Base-by-base conservation (phyloP, 1,140 invertebrate species). In the Rhagoletis zephyria region DNA sequence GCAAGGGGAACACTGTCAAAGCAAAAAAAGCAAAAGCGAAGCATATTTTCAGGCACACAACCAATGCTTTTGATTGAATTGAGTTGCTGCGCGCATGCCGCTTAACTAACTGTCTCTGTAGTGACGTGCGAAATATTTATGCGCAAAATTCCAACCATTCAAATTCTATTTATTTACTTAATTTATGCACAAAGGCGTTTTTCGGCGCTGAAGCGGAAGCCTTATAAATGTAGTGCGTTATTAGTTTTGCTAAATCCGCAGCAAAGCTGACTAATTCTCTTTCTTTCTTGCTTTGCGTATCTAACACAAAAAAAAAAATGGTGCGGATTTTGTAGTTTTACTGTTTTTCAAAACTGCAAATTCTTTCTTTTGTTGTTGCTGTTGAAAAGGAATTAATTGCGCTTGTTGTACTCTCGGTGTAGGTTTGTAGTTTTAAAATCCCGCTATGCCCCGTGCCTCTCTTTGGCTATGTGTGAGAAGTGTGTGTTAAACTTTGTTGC, bases 151-250 rank as follows among this genome's bases (percentile, higher is more conserved):
- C 45, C 42, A 10, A 56, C 45, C 16, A 81, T 30, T 56, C 48
- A 56, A 81, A 81, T 81, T 81, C 74, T 81, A 81, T 81, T 48
- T 81, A 81, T 81, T 81, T 81, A 81, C 19, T 51, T 81, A 81
- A 81, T 30, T 81, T 81, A 59, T 56, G 48, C 45, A 6, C 74
- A 10, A 81, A 81, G 56, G 48, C 16, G n/a, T 16, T 19, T 81
- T 81, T 81, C n/a, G 48, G 45, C 74, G 48, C 48, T 10, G 48
- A 9, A 30, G 48, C 45, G 5, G 74, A 2, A 81, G 48, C 74
- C 2, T 16, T 81, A 10, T 14, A 51, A 9, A 81, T n/a, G 19
- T 81, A 56, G 48, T 19, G 48, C 48, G 19, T 81, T 81, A 81
- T 81, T 56, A 56, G 74, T 30, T 3, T 81, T 81, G 45, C 48